These are phyloP conservation scores for Periophthalmus modestus DNA, from an alignment of 2,113 vertebrate genomes.

Conservation along the genomic window DNA sequence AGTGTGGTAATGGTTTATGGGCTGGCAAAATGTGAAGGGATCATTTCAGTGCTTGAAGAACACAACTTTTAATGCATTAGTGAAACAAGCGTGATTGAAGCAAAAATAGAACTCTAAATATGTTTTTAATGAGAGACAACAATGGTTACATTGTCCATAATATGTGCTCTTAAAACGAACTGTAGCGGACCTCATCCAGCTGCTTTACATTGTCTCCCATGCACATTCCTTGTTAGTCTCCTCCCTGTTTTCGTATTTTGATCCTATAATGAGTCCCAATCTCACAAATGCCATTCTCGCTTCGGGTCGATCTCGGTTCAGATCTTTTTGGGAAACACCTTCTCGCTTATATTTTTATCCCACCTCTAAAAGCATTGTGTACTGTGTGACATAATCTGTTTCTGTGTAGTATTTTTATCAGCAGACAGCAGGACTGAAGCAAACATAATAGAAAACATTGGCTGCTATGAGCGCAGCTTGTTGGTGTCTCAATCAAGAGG, in stretches of 20 bases:
- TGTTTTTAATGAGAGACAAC: too few species aligned
- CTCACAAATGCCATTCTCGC: conserved; percentile 25
- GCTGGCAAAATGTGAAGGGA: too few species aligned
- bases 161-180: too few species aligned
- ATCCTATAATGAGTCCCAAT: conserved; percentile 1
- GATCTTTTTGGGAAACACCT: conserved; percentile 64
- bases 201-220: background rate
- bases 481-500: conserved; percentile 20
- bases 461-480: background rate
- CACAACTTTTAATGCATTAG: too few species aligned
- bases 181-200: background rate
- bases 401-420: conserved; percentile 49
- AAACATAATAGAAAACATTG: conserved; percentile 30
- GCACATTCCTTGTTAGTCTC: background rate
- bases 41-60: too few species aligned
- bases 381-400: background rate
- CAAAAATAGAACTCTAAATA: too few species aligned
- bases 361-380: conserved; percentile 61
- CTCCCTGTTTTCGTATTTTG: conserved; percentile 10
- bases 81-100: too few species aligned
- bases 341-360: conserved; percentile 65
- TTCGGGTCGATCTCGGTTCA: conserved; percentile 52
- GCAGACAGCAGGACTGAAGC: conserved; percentile 15
- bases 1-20: too few species aligned
- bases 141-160: too few species aligned